These are phyloP conservation scores for Hetaerina americana DNA, from an alignment of 1,140 invertebrate genomes.

Conservation along the genomic window DNA sequence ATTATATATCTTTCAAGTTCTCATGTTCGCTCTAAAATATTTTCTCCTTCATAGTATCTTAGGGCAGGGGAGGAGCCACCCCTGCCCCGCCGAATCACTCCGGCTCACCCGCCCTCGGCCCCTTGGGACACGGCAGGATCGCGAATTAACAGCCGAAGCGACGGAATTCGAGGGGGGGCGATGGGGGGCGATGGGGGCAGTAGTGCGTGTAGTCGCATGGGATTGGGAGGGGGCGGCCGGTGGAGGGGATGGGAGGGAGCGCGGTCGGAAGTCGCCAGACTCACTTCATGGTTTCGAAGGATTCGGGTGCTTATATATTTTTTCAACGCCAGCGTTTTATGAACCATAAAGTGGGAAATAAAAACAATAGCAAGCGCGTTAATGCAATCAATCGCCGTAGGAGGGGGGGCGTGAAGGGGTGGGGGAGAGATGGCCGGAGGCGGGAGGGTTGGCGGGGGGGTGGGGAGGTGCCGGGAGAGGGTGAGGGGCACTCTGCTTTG, in stretches of 20 bases:
- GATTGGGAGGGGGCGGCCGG: not conserved
- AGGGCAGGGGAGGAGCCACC: too few species aligned
- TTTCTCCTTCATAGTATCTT: too few species aligned
- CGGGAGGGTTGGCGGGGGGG: not conserved
- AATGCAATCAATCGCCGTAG: not conserved
- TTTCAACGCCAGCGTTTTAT: not conserved
- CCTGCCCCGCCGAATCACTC: too few species aligned
- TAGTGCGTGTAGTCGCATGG: too few species aligned
- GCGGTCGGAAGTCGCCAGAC: not conserved
- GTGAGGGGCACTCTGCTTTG: not conserved
- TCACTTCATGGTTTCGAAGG: not conserved
- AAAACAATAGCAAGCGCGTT: not conserved
- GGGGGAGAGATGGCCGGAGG: not conserved
- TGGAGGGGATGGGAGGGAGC: not conserved
- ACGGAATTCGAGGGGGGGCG: too few species aligned
- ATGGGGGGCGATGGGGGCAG: too few species aligned
- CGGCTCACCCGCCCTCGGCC: too few species aligned
- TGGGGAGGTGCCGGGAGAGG: too few species aligned
- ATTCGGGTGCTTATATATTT: not conserved
- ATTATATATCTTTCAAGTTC: too few species aligned
- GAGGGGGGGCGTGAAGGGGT: slow-evolving; percentile 1
- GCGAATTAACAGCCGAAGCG: too few species aligned
- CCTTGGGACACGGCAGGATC: too few species aligned
- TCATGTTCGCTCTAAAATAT: too few species aligned
- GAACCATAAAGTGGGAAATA: slow-evolving; percentile 1